Percentiles rank a stretch among this genome's conserved stretches.
phyloP scores from a whole-genome alignment of 2,888 invertebrate genomes.

The Pilophorus perplexus region DNA sequence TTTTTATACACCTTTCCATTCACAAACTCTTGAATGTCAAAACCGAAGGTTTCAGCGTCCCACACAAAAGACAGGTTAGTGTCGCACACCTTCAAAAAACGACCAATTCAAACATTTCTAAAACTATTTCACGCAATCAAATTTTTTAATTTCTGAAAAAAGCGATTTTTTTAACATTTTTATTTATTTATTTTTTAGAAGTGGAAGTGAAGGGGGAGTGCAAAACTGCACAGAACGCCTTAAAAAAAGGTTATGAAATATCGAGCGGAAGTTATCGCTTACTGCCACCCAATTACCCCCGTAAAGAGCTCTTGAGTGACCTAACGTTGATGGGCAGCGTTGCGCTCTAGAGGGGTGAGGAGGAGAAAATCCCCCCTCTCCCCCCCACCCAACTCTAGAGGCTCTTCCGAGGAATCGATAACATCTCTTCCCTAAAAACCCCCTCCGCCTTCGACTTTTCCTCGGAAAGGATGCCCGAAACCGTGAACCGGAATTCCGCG shows the following conservation, averaged over 20 bases:
- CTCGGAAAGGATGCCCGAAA: no score
- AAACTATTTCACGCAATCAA: no score
- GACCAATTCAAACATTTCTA: no score
- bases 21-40: no score
- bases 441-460: neutral
- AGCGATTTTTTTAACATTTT: neutral
- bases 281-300: conserved; percentile 38
- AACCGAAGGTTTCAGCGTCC: no score
- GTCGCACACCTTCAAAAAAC: no score
- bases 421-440: neutral
- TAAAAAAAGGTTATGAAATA: conserved; percentile 30
- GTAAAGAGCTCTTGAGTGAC: conserved; percentile 22
- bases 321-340: conserved; percentile 15
- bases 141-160: no score
- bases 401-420: conserved; percentile 10
- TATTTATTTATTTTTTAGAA: neutral
- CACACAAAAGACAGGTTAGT: no score
- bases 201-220: neutral
- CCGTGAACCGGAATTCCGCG: no score
- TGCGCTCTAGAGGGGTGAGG: neutral
- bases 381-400: neutral
- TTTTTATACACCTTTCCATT: no score
- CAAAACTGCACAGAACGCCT: neutral
- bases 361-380: neutral
- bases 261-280: conserved; percentile 36